Evolutionary conservation across 2,797 vertebrate genomes (phyloP), one percentile per base, ranked within the genome.

Genomic region (Picus viridis): DNA sequence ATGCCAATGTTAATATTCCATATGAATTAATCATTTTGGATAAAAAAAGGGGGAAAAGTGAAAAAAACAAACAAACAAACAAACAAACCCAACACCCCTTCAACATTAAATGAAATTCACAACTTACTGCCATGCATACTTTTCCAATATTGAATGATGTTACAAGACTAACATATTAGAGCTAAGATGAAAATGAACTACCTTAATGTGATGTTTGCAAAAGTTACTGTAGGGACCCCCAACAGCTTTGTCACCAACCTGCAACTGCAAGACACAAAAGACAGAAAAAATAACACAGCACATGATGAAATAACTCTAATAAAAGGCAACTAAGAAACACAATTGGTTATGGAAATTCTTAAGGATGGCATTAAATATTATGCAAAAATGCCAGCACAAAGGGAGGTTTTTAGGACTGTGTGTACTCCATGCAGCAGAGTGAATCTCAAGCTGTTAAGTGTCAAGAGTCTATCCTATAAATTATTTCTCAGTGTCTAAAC

Each of bases 401-500:
- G 30, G 30, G 23, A 79, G 26, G 30, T 68, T 43, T 6, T 54
- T 41, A 47, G 80, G 61, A 59, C n/a, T 3, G 0, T 8, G 32
- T 26, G 34, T 16, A 5, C 16, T 83, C 85, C 2, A 1, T 69
- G 45, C 30, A 59, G 59, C 70, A 83, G 47, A 43, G n/a, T 69
- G 8, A 6, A 29, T 65, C 86, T 88, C 73, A 69, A 88, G 62
- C 69, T 45, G 20, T 54, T 63, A 63, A 86, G n/a, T n/a, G 49
- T 77, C 94, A 95, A 79, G 7, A 8, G 53, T 20, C 36, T 62
- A 6, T 17, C 30, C 67, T 51, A 14, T 47, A 84, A 56, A 54
- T 83, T 92, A 64, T 95, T 92, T 93, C 58, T 87, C 85, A 53
- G 39, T 45, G 56, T 91, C 84, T 92, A 56, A 90, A 70, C 34